Evolutionary conservation across 2,113 vertebrate genomes (phyloP), one percentile per base, ranked within the genome.

Genomic region (Tenebrosternarchus preto): DNA sequence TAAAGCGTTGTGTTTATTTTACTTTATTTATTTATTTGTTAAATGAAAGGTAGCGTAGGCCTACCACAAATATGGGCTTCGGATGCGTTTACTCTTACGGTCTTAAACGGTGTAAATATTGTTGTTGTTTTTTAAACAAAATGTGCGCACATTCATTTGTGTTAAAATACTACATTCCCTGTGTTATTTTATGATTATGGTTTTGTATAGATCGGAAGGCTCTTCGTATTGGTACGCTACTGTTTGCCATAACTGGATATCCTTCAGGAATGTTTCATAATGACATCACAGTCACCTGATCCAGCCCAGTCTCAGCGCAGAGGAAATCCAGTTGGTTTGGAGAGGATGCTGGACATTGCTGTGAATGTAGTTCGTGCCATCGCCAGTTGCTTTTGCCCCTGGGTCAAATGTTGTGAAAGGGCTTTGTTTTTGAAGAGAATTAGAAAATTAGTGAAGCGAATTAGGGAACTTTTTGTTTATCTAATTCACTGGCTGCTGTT

Each of bases 241-340:
- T 59, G 75, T 73, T 86, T 86, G 86, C 90, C 91, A 92, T 90
- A 92, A 90, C 87, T 86, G 85, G 81, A 88, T 80, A 69, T 61
- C 83, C 57, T 85, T 84, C 82, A 67, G 81, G 85, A 69, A 81
- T 81, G 84, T 85, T 80, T 87, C 83, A 4, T 24, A 66, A 85
- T 93, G 92, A 94, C 92, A 91, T 94, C 93, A 94, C 90, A 88
- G 85, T 87, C 89, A 91, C 80, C 88, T 86, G 86, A 91, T 64
- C 83, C 81, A 33, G 43, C 43, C 39, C 11, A 9, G 39, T 31
- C 78, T 60, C 74, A 68, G 61, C 33, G 77, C 80, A 86, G 80
- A 86, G 88, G 83, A 87, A 86, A 87, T 82, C 85, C 81, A 67
- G 86, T 33, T 77, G 82, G 87, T 83, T 84, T 68, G 76, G 88